Percentiles rank a stretch among this genome's conserved stretches.
These are phyloP conservation scores for Lipotes vexillifer DNA, from an alignment of 2,113 vertebrate genomes.

Conservation along the genomic window DNA sequence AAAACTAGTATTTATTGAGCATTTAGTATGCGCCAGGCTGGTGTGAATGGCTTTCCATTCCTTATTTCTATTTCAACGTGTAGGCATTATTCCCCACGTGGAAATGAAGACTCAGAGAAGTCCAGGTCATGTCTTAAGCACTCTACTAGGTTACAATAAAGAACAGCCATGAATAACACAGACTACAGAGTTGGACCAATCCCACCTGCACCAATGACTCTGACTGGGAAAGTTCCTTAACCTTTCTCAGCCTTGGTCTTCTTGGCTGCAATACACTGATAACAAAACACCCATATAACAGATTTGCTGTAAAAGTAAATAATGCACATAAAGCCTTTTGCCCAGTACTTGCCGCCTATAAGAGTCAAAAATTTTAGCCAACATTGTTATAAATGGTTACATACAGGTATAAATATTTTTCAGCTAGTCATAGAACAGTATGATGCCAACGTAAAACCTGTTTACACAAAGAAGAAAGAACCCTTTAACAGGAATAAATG, in stretches of 20 bases:
- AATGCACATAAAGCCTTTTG: not conserved
- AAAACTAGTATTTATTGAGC: not conserved
- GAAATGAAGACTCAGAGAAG: not conserved
- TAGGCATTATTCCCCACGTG: not conserved
- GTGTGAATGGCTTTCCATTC: not conserved
- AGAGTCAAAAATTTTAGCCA: not conserved
- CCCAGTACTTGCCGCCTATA: not conserved
- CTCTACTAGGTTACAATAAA: not conserved
- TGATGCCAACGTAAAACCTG: not conserved
- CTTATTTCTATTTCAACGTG: not conserved
- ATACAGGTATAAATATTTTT: constrained; percentile 26
- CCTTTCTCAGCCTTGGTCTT: not conserved
- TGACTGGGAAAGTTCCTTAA: not conserved
- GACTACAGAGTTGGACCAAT: not conserved
- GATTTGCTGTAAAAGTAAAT: not conserved
- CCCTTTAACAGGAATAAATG: not conserved
- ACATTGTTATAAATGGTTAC: not conserved
- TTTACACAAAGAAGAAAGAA: not conserved
- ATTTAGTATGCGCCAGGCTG: not conserved
- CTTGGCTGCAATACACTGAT: not conserved
- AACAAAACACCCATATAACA: not conserved
- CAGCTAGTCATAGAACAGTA: not conserved
- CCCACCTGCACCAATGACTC: not conserved
- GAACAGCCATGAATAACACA: not conserved
- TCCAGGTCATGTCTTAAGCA: not conserved